Evolutionary conservation across 2,888 invertebrate genomes (phyloP).

Genomic region (Hololepta plana): DNA sequence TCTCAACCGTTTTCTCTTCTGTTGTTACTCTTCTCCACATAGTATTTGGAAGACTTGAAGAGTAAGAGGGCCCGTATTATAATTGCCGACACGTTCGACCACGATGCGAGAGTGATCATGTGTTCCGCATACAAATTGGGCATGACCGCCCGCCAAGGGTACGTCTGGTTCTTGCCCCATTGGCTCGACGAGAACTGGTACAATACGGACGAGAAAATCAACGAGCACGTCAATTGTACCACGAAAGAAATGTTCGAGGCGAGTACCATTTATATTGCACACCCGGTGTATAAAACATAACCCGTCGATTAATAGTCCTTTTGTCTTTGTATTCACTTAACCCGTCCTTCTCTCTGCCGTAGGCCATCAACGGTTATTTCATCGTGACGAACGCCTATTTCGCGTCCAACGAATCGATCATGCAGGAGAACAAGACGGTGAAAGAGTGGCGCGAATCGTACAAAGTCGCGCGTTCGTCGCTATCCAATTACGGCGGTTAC

Average conservation of each 20-base stretch:
- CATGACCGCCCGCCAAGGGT: conserved; percentile 52
- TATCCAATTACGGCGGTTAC: conserved; percentile 51
- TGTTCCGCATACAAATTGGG: conserved; percentile 58
- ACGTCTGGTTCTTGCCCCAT: conserved; percentile 73
- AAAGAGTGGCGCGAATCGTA: conserved; percentile 39
- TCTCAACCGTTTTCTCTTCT: too few relatives aligned
- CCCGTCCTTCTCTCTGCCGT: conserved; percentile 10
- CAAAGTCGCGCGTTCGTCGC: conserved; percentile 10
- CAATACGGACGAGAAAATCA: conserved; percentile 28
- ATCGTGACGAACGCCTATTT: conserved; percentile 49
- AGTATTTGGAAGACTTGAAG: conserved; percentile 48
- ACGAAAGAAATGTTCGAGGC: conserved; percentile 39
- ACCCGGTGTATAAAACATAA: not conserved
- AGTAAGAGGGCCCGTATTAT: conserved; percentile 52
- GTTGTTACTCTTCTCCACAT: conserved; percentile 8
- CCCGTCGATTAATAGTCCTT: not conserved
- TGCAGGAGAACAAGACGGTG: conserved; percentile 48
- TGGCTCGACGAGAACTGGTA: conserved; percentile 49
- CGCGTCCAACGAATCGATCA: conserved; percentile 36
- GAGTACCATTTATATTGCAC: conserved; percentile 9
- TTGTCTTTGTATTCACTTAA: too few relatives aligned
- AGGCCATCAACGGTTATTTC: conserved; percentile 57
- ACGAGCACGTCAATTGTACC: conserved; percentile 36
- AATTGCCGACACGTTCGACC: conserved; percentile 61
- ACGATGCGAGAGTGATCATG: conserved; percentile 54